These are phyloP conservation scores for Xenopus petersii DNA, from an alignment of 2,797 vertebrate genomes.

Conservation along the genomic window DNA sequence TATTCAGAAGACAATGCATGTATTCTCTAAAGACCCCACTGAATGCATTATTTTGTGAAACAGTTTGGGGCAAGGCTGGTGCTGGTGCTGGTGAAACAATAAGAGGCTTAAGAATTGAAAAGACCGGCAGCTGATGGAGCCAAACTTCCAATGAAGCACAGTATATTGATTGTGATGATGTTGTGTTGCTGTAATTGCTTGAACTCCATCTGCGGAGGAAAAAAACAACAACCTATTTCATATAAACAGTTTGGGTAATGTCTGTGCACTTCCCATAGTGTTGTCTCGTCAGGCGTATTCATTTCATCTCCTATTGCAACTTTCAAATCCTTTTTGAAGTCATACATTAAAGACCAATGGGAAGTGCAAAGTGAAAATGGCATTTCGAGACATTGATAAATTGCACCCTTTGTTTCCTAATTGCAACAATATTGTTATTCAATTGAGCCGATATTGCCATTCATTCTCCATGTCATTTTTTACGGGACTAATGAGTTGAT, in stretches of 20 bases:
- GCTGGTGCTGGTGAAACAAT: too few relatives aligned
- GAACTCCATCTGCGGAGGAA: neutral
- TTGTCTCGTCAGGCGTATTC: constrained; percentile 36
- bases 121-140: too few relatives aligned
- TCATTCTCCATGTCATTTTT: constrained; percentile 31
- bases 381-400: constrained; percentile 47
- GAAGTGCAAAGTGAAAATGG: constrained; percentile 39
- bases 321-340: constrained; percentile 36
- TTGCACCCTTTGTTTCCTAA: constrained; percentile 40
- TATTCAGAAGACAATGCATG: too few relatives aligned
- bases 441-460: constrained; percentile 39
- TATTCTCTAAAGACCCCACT: too few relatives aligned
- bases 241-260: constrained; percentile 31
- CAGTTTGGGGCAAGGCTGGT: too few relatives aligned
- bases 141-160: too few relatives aligned
- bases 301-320: constrained; percentile 24
- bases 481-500: constrained; percentile 40
- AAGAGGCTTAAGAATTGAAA: too few relatives aligned
- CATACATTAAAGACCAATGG: constrained; percentile 37
- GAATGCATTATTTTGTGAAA: too few relatives aligned
- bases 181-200: constrained; percentile 10
- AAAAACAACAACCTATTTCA: constrained; percentile 16
- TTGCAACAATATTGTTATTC: constrained; percentile 49
- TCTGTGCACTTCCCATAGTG: constrained; percentile 14
- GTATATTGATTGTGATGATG: too few relatives aligned